Evolutionary conservation across 2,888 invertebrate species (phyloP), one percentile per base, ranked within the genome.

Genomic region (Drosophila maculinotata): DNA sequence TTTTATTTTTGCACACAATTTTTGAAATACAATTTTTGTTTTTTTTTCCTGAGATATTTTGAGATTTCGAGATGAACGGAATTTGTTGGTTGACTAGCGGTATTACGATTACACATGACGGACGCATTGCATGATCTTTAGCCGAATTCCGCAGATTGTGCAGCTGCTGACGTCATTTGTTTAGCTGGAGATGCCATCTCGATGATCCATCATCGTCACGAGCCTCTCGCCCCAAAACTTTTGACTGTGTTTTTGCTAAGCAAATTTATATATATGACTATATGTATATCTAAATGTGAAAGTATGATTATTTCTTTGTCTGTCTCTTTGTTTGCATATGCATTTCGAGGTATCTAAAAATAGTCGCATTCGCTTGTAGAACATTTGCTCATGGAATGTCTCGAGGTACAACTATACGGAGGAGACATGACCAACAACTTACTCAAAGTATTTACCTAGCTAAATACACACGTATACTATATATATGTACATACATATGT

Each of bases 81-180:
- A 58, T 42, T 45, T 51, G 14, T 9, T 1, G 14, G 23, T 39
- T 28, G 45, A 33, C 6, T 38, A 20, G 56, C 8, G 7, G 23
- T 53, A 57, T 51, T 56, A 20, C 38, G 38, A 47, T 53, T 59
- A 30, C 49, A 47, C 25, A 39, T n/a, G n/a, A n/a, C n/a, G n/a
- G n/a, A n/a, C n/a, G n/a, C n/a, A n/a, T n/a, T 39, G 41, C 66
- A 48, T 33, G 35, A 47, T 39, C 39, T 51, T 35, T 28, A 15
- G 45, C 23, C 38, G 31, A 48, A 62, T 58, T 62, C 38, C 51
- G 30, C 8, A 23, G 31, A 31, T 10, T 15, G 33, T 58, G 72
- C 72, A 73, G 72, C 73, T 72, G 73, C 63, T 72, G 63, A 72
- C 63, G 73, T 72, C 64, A 72, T 72, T 71, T 26, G 56, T 12